Evolutionary conservation across 1,140 invertebrate genomes (phyloP), one percentile per base, ranked within the genome.

Genomic region (Brachystomella parvula): DNA sequence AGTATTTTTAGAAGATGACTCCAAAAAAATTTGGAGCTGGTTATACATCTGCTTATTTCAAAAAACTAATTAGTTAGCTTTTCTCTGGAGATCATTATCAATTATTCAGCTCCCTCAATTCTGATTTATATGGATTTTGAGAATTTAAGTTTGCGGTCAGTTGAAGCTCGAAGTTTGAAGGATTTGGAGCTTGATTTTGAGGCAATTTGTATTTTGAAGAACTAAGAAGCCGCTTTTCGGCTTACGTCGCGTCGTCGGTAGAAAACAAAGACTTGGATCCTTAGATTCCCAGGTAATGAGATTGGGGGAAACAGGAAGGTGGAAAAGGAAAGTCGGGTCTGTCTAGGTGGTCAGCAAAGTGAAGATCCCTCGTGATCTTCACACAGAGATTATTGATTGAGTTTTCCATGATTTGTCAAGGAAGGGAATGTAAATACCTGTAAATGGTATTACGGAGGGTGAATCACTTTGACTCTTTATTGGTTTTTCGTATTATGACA

Each of bases 11-110:
- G 49, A 39, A n/a, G n/a, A 39, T 39, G 35, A 53, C 24, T 3
- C 49, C 49, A 17, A 17, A 53, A 24, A 26, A 24, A 53, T 19
- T 12, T 6, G 49, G 24, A 24, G 24, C 49, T 53, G 35, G n/a
- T n/a, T n/a, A n/a, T 53, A 24, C 49, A 53, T 53, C 49, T 53
- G 49, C 21, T 53, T 53, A n/a, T n/a, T n/a, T n/a, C n/a, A n/a
- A n/a, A n/a, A n/a, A n/a, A n/a, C n/a, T n/a, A n/a, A n/a, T n/a
- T n/a, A n/a, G n/a, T n/a, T n/a, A n/a, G n/a, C n/a, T n/a, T n/a
- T n/a, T n/a, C n/a, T n/a, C n/a, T n/a, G n/a, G n/a, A n/a, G n/a
- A n/a, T n/a, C n/a, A n/a, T n/a, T n/a, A n/a, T n/a, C n/a, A n/a
- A n/a, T n/a, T n/a, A n/a, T n/a, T n/a, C n/a, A n/a, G n/a, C n/a